phyloP scores from a whole-genome alignment of 2,797 vertebrate species.

The Onychomys torridus region DNA sequence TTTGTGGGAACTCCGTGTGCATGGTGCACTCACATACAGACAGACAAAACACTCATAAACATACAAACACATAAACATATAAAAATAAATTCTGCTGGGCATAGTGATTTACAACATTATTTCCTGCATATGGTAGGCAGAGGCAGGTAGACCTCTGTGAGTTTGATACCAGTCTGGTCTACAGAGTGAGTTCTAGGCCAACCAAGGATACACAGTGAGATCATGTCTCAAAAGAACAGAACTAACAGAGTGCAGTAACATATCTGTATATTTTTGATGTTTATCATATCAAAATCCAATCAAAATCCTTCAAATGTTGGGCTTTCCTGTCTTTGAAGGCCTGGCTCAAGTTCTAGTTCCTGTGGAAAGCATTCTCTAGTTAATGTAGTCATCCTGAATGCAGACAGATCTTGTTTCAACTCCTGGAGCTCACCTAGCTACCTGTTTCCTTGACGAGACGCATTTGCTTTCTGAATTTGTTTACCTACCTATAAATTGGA shows the following conservation, averaged over 20 bases:
- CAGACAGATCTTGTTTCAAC: slow-evolving; percentile 7
- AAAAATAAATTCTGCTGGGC: not conserved
- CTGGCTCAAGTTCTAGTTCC: not conserved
- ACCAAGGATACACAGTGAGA: not conserved
- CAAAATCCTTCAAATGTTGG: not conserved
- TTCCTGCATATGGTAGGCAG: not conserved
- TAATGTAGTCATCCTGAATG: not conserved
- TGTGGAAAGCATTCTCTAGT: slow-evolving; percentile 13
- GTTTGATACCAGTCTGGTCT: not conserved
- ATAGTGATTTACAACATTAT: not conserved
- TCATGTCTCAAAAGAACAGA: not conserved
- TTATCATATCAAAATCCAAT: slow-evolving; percentile 17
- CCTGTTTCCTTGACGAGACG: slow-evolving; percentile 1
- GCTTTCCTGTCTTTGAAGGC: not conserved
- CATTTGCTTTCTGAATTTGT: slow-evolving; percentile 42
- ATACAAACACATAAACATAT: not conserved
- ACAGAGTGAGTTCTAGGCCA: not conserved
- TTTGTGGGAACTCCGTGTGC: not conserved
- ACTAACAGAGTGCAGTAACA: not conserved
- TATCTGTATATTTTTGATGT: slow-evolving; percentile 8
- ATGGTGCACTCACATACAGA: not conserved
- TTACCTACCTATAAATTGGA: slow-evolving; percentile 35
- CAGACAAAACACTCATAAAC: not conserved
- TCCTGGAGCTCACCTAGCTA: not conserved
- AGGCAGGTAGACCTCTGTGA: not conserved